These are phyloP conservation scores for Tokudaia muenninki DNA, from an alignment of 2,797 vertebrate genomes.

Conservation along the genomic window DNA sequence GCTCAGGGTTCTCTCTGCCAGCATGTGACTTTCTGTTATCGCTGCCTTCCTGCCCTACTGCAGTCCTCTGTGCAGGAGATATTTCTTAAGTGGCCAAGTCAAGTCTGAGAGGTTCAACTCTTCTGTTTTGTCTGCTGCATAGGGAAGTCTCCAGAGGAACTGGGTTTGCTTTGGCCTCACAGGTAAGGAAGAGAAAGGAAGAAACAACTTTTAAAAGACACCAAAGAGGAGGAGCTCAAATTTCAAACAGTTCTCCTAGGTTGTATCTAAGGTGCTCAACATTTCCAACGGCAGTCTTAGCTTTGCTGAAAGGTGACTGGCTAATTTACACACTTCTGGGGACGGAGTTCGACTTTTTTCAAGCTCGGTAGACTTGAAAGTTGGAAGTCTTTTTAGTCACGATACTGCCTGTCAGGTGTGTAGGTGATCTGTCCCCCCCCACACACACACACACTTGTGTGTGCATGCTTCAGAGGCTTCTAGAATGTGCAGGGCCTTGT, in stretches of 20 bases:
- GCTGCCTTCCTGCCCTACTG: background rate
- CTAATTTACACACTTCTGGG: background rate
- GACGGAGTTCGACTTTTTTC: background rate
- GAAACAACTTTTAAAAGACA: background rate
- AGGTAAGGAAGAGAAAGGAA: background rate
- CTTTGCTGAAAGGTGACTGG: background rate
- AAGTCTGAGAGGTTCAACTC: too few relatives aligned
- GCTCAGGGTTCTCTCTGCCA: background rate
- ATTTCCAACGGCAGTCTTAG: background rate
- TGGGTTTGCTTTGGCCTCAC: background rate
- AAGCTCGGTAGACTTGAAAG: constrained; percentile 32
- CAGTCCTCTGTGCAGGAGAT: background rate
- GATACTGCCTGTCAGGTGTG: background rate
- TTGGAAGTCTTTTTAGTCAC: background rate
- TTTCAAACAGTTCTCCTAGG: background rate
- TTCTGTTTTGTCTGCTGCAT: background rate
- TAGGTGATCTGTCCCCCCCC: background rate
- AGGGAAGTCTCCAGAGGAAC: background rate
- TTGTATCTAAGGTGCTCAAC: background rate
- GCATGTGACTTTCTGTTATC: background rate
- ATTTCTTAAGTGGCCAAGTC: background rate
- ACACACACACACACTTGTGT: background rate
- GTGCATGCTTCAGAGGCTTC: background rate
- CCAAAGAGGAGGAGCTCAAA: background rate
- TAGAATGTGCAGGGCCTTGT: background rate